Conservation (phyloP, 1,140 invertebrate species). For the Paraescarpia echinospica region DNA sequence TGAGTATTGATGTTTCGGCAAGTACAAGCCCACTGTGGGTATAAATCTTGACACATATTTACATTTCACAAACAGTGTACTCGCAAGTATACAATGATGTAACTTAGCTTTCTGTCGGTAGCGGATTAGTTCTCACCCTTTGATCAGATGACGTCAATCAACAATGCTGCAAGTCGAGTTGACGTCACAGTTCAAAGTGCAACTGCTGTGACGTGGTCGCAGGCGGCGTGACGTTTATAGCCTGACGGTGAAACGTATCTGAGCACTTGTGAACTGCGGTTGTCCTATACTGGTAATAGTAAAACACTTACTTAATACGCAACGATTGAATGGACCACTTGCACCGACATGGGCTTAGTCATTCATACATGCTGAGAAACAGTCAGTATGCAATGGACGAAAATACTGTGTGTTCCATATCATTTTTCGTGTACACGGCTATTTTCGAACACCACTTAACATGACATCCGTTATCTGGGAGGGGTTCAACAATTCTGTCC, state of each 20-base stretch:
- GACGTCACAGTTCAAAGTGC: slow-evolving; percentile 3
- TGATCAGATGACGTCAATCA: background rate
- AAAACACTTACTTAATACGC: background rate
- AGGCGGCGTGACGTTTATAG: background rate
- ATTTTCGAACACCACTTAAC: background rate
- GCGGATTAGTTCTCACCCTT: background rate
- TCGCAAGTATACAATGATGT: background rate
- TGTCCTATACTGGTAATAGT: background rate
- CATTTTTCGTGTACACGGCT: background rate
- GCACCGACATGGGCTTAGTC: background rate
- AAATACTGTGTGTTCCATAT: background rate
- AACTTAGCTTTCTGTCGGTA: background rate
- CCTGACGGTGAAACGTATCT: background rate
- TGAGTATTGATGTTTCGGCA: background rate
- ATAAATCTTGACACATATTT: background rate
- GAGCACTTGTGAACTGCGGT: background rate
- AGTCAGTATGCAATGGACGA: background rate
- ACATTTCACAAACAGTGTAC: background rate
- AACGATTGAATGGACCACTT: background rate
- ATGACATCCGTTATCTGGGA: background rate
- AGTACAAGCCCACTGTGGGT: background rate
- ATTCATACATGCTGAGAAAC: background rate
- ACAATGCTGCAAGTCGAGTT: background rate
- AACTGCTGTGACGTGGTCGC: background rate
- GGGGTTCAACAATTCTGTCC: background rate